phyloP scores from a whole-genome alignment of 30 jellyfish, hydroid and myxozoan genomes.

The Calvadosia cruxmelitensis region DNA sequence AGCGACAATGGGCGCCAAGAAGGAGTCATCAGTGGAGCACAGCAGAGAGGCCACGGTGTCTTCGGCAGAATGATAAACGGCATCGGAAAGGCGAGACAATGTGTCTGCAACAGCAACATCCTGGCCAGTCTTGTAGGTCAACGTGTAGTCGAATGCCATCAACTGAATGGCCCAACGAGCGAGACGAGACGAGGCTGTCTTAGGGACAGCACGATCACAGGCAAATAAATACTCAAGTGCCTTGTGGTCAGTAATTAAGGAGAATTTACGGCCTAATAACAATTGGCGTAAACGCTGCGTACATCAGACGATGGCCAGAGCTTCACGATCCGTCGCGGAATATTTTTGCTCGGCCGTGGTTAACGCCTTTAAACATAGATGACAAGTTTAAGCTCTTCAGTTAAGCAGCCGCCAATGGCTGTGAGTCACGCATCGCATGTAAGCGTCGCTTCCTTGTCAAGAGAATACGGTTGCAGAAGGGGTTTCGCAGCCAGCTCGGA shows the following conservation, averaged over 20 bases:
- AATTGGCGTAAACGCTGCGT: neutral
- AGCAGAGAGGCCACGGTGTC: too few relatives aligned
- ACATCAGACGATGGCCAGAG: neutral
- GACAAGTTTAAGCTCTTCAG: neutral
- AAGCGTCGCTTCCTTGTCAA: neutral
- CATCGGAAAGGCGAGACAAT: too few relatives aligned
- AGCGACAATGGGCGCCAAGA: too few relatives aligned
- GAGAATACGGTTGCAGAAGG: neutral
- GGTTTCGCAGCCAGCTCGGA: neutral
- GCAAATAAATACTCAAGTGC: neutral
- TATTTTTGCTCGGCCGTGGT: neutral
- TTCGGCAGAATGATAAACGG: too few relatives aligned
- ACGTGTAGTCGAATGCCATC: too few relatives aligned
- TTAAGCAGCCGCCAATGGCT: neutral
- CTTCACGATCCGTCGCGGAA: neutral
- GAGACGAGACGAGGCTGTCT: neutral
- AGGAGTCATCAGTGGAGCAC: too few relatives aligned
- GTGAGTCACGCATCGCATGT: neutral
- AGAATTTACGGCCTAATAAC: neutral
- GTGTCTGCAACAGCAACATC: too few relatives aligned
- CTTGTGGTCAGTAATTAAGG: neutral
- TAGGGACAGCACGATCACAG: neutral
- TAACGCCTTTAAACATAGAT: neutral
- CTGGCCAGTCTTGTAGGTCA: too few relatives aligned
- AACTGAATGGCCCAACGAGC: too few relatives aligned